Evolutionary conservation across 2,797 vertebrate species (phyloP).

Genomic region (Hypotaenidia okinawae): DNA sequence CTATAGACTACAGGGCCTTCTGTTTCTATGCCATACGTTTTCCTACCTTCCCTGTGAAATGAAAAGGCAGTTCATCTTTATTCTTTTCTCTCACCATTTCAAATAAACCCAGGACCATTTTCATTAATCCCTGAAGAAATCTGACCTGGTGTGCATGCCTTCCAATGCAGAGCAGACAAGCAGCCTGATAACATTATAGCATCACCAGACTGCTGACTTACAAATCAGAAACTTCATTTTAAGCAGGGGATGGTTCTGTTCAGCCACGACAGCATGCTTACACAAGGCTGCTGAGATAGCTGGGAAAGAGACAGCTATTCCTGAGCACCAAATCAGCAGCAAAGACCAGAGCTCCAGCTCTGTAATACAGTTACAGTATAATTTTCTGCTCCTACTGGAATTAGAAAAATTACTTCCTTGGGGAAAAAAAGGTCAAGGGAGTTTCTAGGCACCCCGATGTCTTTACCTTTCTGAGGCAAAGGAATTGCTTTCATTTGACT

Average conservation of each 20-base stretch:
- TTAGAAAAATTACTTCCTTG: background rate
- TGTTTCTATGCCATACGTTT: background rate
- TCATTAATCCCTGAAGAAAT: conserved; percentile 32
- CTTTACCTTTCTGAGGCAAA: background rate
- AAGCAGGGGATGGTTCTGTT: background rate
- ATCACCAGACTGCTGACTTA: background rate
- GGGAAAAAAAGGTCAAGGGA: background rate
- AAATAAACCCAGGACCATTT: background rate
- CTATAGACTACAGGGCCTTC: background rate
- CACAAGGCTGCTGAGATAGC: background rate
- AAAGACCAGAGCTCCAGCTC: background rate
- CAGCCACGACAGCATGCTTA: background rate
- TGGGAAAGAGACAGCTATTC: background rate
- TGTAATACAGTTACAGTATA: background rate
- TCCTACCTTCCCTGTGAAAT: background rate
- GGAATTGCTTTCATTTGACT: background rate
- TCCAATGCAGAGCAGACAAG: conserved; percentile 10
- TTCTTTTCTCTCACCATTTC: conserved; percentile 2
- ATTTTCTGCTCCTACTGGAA: background rate
- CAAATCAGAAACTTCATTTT: conserved; percentile 11
- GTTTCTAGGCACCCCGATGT: background rate
- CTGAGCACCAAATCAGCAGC: background rate
- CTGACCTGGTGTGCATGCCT: background rate
- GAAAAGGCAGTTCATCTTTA: background rate
- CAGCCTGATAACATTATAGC: background rate